Conservation (phyloP, 2,113 vertebrate species). For the Gallinago media region DNA sequence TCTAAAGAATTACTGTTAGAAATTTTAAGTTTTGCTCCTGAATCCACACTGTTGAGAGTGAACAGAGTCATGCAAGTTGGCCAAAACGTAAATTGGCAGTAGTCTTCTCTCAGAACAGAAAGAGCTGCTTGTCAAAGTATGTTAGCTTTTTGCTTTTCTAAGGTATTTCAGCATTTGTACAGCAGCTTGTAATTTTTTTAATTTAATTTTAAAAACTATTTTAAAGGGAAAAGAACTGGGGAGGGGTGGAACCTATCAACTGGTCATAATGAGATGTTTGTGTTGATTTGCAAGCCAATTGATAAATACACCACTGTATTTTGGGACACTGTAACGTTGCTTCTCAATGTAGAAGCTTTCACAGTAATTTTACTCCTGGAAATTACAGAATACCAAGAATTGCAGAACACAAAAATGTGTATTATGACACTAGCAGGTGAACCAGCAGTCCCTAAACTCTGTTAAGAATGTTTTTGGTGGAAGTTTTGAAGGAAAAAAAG, state of each 20-base stretch:
- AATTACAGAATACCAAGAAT: background rate
- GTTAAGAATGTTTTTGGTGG: background rate
- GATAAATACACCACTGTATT: background rate
- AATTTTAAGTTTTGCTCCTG: background rate
- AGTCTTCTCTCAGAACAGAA: background rate
- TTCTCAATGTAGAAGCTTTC: background rate
- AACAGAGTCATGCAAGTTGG: background rate
- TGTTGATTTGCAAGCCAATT: background rate
- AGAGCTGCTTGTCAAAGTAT: background rate
- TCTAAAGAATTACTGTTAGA: background rate
- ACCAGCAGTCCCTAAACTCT: background rate
- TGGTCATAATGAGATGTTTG: background rate
- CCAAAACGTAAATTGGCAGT: background rate
- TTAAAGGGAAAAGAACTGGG: background rate
- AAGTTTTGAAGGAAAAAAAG: background rate
- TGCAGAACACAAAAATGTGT: background rate
- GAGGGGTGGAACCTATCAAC: background rate
- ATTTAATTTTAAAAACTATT: background rate
- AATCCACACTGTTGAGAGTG: background rate
- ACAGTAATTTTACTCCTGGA: background rate
- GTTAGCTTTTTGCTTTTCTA: background rate
- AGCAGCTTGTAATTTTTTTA: background rate
- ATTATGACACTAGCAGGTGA: background rate
- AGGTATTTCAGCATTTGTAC: background rate
- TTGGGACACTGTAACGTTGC: background rate